Percentiles rank a stretch among this genome's conserved stretches.
Evolutionary conservation across 2,797 vertebrate species (phyloP).

Genomic region (Atherinosoma microstoma): DNA sequence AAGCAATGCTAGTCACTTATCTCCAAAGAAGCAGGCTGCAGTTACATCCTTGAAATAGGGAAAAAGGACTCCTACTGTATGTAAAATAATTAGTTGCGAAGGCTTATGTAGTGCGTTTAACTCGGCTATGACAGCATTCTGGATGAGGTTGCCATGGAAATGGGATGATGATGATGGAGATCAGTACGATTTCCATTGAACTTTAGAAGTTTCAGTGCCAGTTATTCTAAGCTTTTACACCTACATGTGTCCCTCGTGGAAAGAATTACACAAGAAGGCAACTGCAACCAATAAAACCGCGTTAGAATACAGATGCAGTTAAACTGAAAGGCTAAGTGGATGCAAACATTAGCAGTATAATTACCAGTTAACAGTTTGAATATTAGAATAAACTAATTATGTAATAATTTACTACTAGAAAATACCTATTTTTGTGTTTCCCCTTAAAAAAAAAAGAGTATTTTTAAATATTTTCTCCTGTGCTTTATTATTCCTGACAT

Average conservation of each 20-base stretch:
- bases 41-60: background rate
- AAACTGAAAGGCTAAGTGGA: background rate
- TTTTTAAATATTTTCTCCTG: background rate
- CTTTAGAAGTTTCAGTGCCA: slow-evolving; percentile 49
- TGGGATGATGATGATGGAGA: slow-evolving; percentile 27
- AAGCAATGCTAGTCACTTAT: slow-evolving; percentile 57
- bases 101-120: slow-evolving; percentile 4
- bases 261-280: slow-evolving; percentile 53
- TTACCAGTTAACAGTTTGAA: background rate
- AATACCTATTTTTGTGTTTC: background rate
- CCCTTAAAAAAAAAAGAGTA: background rate
- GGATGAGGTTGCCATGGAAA: slow-evolving; percentile 40
- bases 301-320: slow-evolving; percentile 9
- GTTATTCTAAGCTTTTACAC: slow-evolving; percentile 53
- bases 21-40: background rate
- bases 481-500: too few species aligned
- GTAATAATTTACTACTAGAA: background rate
- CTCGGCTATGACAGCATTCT: slow-evolving; percentile 24
- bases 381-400: background rate
- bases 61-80: background rate
- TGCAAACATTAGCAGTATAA: background rate
- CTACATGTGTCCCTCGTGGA: slow-evolving; percentile 46
- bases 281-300: slow-evolving; percentile 9
- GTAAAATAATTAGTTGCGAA: slow-evolving; percentile 5
- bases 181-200: slow-evolving; percentile 43